Base-by-base conservation (phyloP, 2,888 invertebrate genomes). In the Pollenia amentaria region DNA sequence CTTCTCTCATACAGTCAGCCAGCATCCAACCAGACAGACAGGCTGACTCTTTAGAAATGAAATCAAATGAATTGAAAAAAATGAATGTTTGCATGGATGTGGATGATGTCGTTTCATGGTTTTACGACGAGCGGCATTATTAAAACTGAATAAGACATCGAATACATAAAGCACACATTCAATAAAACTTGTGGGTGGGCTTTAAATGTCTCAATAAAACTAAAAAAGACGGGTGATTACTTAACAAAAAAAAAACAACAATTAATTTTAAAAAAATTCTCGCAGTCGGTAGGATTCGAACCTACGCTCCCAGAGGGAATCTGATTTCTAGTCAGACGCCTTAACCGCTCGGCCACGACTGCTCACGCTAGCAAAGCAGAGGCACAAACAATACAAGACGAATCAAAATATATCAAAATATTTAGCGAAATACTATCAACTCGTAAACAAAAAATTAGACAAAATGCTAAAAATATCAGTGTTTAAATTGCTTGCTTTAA, bases 291-390 rank as follows among this genome's bases (percentile, higher is more conserved):
- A 92, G 92, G 92, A 92, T 91, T 91, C 91, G 91, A 92, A 92
- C 91, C 92, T 91, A 92, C 91, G 91, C 92, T 91, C 91, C 91
- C 91, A 91, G 91, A 92, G 92, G 91, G 92, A 92, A 91, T 91
- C 91, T 91, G 92, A 91, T 92, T 91, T 91, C 91, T 91, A 92
- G 91, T 92, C 91, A 92, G 92, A 91, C 91, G 92, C 91, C 92
- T 92, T 92, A 92, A 92, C 91, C 92, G 91, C 92, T 92, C 91
- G 92, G 92, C 92, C 92, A 91, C 92, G 91, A 90, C 92, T 92
- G 92, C 92, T 76, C 12, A 18, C 14, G 46, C 0, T 9, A 11
- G 11, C 10, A 3, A 29, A 44, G 7, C 6, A 64, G 18, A 12
- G 16, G n/a, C 16, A 12, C 44, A 18, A 11, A 10, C 16, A 64